These are phyloP conservation scores for Xestia rhomboidea DNA, from an alignment of 2,888 invertebrate genomes.

Conservation along the genomic window DNA sequence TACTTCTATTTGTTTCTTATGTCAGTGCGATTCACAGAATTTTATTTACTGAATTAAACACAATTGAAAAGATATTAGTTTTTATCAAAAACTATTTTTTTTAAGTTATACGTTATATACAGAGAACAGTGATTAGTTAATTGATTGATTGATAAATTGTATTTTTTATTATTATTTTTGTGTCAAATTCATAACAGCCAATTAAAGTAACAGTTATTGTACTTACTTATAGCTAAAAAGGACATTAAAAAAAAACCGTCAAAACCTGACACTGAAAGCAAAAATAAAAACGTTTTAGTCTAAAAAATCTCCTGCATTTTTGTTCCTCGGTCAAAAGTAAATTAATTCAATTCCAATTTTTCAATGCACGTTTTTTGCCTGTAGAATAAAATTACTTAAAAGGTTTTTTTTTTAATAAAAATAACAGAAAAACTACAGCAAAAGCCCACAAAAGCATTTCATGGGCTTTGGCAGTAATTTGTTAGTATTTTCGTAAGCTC, in stretches of 20 bases:
- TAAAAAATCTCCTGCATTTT: not conserved
- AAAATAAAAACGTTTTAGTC: not conserved
- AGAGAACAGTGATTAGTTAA: too few species aligned
- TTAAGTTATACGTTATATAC: too few species aligned
- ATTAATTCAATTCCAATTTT: not conserved
- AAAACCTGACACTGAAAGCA: not conserved
- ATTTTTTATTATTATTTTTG: not conserved
- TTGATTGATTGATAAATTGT: not conserved
- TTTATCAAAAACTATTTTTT: too few species aligned
- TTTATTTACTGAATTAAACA: too few species aligned
- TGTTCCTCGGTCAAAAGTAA: not conserved
- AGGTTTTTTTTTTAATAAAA: not conserved
- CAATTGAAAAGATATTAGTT: too few species aligned
- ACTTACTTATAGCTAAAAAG: not conserved
- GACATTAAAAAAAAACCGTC: not conserved
- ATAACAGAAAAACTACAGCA: too few species aligned
- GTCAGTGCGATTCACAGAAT: too few species aligned
- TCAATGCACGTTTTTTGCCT: not conserved
- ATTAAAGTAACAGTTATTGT: not conserved
- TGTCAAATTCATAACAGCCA: not conserved
- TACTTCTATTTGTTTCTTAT: too few species aligned
- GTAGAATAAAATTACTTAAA: not conserved
- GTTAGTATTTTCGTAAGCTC: too few species aligned
- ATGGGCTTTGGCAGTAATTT: not conserved
- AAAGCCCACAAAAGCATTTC: not conserved